These are phyloP conservation scores for Hirundo rustica DNA, from an alignment of 2,797 vertebrate species.

Conservation along the genomic window DNA sequence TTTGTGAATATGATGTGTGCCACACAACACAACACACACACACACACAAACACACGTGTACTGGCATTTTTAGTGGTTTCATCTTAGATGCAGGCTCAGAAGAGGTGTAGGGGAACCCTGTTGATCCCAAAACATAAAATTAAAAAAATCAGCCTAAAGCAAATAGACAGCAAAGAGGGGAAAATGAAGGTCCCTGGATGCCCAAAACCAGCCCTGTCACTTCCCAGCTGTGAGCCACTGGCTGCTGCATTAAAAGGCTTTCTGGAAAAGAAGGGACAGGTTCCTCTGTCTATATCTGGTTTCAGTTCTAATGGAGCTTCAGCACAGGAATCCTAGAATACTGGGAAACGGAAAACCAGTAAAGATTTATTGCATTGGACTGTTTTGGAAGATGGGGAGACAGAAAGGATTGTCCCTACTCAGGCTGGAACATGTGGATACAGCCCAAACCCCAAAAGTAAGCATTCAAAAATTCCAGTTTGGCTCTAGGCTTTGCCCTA, in stretches of 20 bases:
- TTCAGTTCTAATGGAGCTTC: not conserved
- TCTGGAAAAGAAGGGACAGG: not conserved
- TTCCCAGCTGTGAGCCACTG: not conserved
- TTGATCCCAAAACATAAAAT: not conserved
- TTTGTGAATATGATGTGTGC: rapidly evolving
- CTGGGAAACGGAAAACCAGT: not conserved
- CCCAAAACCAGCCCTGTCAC: not conserved
- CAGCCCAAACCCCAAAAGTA: not conserved
- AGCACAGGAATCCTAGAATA: not conserved
- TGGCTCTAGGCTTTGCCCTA: not conserved
- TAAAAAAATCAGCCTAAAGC: not conserved
- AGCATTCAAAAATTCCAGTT: not conserved
- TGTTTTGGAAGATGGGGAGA: not conserved
- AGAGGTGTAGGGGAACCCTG: rapidly evolving
- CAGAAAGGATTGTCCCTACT: not conserved
- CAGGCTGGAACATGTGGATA: not conserved
- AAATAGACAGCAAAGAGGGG: not conserved
- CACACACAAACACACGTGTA: rapidly evolving
- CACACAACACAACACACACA: too few species aligned
- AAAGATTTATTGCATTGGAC: not conserved
- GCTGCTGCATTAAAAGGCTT: not conserved
- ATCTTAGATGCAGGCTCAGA: not conserved
- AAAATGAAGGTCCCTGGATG: not conserved
- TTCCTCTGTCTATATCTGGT: not conserved
- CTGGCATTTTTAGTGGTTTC: not conserved